A percentile compares a stretch with the other conserved stretches of the same genome.
Evolutionary conservation across 2,113 vertebrate genomes (phyloP).

Genomic region (Esox niger): DNA sequence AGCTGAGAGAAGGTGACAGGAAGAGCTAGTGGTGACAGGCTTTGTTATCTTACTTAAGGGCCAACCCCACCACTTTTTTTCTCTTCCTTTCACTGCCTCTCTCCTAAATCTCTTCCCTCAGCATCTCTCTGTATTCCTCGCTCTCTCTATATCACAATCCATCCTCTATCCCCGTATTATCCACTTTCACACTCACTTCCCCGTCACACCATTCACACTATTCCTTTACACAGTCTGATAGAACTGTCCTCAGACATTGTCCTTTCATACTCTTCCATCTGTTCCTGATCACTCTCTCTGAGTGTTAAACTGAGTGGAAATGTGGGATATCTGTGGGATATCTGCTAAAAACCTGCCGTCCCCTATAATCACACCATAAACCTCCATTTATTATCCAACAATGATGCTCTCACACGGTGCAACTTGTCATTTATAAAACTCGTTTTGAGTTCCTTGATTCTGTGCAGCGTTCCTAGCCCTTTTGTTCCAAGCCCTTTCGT

Average conservation of each 20-base stretch:
- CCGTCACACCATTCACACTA: conserved; percentile 52
- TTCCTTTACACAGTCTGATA: too few relatives aligned
- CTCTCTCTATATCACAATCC: conserved; percentile 41
- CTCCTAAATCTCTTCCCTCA: conserved; percentile 30
- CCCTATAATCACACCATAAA: conserved; percentile 28
- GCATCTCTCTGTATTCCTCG: conserved; percentile 34
- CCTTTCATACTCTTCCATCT: conserved; percentile 56
- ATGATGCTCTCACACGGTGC: conserved; percentile 23
- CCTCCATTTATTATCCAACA: conserved; percentile 22
- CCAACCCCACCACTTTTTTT: conserved; percentile 8
- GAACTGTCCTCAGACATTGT: too few relatives aligned
- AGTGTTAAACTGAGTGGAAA: conserved; percentile 26
- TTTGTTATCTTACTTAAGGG: conserved; percentile 51
- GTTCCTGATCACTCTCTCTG: conserved; percentile 42
- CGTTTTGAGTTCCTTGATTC: too few relatives aligned
- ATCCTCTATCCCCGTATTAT: conserved; percentile 52
- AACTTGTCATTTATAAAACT: too few relatives aligned
- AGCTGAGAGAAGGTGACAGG: conserved; percentile 39
- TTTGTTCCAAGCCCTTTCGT: too few relatives aligned
- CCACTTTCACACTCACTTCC: conserved; percentile 29
- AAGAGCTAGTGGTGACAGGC: conserved; percentile 45
- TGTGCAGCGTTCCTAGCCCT: too few relatives aligned
- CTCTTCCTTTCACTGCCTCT: background rate
- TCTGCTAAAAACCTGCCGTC: background rate
- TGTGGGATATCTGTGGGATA: conserved; percentile 2